Conservation (phyloP, 2,888 invertebrate species). For the Leucania comma region DNA sequence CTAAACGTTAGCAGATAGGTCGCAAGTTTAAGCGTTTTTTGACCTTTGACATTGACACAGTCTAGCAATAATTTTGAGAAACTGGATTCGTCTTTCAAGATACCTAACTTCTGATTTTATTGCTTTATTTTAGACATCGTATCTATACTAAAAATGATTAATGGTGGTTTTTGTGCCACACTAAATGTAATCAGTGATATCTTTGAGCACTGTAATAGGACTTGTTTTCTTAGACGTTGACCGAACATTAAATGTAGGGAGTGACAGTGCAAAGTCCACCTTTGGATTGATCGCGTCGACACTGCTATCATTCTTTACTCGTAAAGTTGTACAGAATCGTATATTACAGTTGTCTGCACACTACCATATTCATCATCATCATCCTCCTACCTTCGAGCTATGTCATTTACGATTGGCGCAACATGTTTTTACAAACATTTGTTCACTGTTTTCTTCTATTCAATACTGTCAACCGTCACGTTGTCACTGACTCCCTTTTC, state of each 20-base stretch:
- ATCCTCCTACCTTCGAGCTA: too few relatives aligned
- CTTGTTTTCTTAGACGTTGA: conserved; percentile 3
- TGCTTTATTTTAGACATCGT: conserved; percentile 1
- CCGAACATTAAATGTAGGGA: conserved; percentile 12
- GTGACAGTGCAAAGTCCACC: conserved; percentile 13
- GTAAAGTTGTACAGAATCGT: neutral
- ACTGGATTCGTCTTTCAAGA: conserved; percentile 28
- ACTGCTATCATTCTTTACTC: neutral
- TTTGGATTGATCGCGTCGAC: neutral
- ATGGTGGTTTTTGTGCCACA: conserved; percentile 10
- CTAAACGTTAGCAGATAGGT: conserved; percentile 48
- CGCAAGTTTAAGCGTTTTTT: conserved; percentile 52
- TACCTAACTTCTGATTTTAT: conserved; percentile 1
- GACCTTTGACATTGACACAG: conserved; percentile 68
- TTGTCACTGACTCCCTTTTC: too few relatives aligned
- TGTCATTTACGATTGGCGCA: too few relatives aligned
- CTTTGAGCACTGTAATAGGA: neutral
- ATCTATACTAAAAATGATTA: neutral
- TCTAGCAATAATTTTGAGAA: conserved; percentile 55
- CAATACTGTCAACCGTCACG: too few relatives aligned
- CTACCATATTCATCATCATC: too few relatives aligned
- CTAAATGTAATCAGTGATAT: neutral
- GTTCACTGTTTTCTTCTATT: too few relatives aligned
- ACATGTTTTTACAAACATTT: too few relatives aligned
- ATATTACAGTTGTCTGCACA: too few relatives aligned